phyloP scores from a whole-genome alignment of 2,113 vertebrate species.

The Todiramphus saurophagus region DNA sequence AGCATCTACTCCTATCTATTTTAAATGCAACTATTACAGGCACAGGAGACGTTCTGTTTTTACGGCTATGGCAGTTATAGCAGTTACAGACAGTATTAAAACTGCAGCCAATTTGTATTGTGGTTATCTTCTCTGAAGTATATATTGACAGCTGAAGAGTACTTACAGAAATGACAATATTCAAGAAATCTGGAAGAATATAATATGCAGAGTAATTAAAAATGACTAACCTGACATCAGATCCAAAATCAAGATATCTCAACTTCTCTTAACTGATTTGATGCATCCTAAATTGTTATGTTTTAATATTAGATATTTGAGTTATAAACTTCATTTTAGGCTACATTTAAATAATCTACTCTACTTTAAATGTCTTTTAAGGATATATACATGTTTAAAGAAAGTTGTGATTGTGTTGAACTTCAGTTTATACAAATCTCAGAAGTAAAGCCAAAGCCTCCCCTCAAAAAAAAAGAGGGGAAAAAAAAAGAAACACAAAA shows the following conservation, averaged over 20 bases:
- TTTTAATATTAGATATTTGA: not conserved
- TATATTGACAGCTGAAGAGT: not conserved
- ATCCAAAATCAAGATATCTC: not conserved
- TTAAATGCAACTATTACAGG: not conserved
- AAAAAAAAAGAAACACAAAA: too few species aligned
- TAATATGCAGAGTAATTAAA: not conserved
- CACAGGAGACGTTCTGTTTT: not conserved
- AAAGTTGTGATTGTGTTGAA: not conserved
- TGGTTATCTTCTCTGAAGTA: not conserved
- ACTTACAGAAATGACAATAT: not conserved
- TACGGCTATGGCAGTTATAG: not conserved
- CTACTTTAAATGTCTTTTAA: not conserved
- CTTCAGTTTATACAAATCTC: not conserved
- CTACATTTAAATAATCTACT: not conserved
- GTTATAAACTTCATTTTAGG: not conserved
- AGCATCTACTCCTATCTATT: not conserved
- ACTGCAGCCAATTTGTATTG: not conserved
- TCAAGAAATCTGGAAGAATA: not conserved
- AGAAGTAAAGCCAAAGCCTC: not conserved
- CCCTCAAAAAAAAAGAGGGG: rapidly evolving
- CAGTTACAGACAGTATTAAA: not conserved
- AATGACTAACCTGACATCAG: not conserved
- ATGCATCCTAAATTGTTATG: not conserved
- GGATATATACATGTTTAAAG: not conserved
- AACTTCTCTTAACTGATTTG: not conserved